Conservation (phyloP, 1,140 invertebrate genomes). For the Galendromus occidentalis region DNA sequence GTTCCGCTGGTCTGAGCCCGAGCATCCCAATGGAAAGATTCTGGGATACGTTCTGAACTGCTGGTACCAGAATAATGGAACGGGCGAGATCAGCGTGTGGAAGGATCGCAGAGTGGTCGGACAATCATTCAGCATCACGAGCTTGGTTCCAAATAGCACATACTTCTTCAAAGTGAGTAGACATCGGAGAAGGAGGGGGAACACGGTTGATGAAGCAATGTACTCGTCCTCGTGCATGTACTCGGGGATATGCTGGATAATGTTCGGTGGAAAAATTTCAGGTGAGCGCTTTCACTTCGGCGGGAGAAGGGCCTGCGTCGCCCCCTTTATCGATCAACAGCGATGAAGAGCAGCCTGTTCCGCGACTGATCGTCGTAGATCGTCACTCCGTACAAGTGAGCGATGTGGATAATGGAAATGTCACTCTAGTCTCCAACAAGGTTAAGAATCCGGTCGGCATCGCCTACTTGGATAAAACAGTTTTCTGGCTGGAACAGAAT, state of each 20-base stretch:
- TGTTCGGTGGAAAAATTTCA: no score
- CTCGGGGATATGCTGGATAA: no score
- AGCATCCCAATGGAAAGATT: slow-evolving; percentile 47
- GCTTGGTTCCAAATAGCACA: slow-evolving; percentile 36
- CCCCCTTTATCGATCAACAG: slow-evolving; percentile 37
- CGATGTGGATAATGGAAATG: slow-evolving; percentile 41
- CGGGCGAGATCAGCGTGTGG: not conserved
- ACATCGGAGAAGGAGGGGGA: not conserved
- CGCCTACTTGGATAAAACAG: slow-evolving; percentile 38
- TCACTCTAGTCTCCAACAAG: slow-evolving; percentile 28
- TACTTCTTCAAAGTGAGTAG: slow-evolving; percentile 48
- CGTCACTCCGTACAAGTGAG: slow-evolving; percentile 39
- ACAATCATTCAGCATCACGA: slow-evolving; percentile 23
- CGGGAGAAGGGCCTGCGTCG: slow-evolving; percentile 46
- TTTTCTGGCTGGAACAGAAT: slow-evolving; percentile 65
- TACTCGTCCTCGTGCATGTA: no score
- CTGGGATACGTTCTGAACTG: slow-evolving; percentile 46
- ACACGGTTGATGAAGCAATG: not conserved
- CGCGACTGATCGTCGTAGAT: slow-evolving; percentile 49
- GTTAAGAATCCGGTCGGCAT: slow-evolving; percentile 23
- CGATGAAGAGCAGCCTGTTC: slow-evolving; percentile 46
- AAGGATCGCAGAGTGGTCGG: slow-evolving; percentile 21
- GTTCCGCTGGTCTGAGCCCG: slow-evolving; percentile 52
- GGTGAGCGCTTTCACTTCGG: slow-evolving; percentile 54
- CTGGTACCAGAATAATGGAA: slow-evolving; percentile 29